Evolutionary conservation across 2,113 vertebrate genomes (phyloP).

Genomic region (Nesogale talazaci): DNA sequence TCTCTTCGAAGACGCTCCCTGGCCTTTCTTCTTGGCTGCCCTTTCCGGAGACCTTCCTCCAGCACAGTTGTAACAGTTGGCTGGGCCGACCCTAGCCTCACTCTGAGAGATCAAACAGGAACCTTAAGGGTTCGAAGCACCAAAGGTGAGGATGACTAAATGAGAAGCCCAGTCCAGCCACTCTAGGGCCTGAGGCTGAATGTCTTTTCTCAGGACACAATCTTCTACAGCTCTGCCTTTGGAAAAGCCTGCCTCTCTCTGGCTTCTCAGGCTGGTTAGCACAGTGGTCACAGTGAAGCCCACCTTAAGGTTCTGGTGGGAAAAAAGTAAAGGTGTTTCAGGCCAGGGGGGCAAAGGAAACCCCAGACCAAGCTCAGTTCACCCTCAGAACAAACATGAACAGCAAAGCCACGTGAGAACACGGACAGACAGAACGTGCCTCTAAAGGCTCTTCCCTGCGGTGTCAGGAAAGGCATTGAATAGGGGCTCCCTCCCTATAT

Average conservation of each 20-base stretch:
- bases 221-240: constrained; percentile 38
- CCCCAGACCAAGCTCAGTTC: neutral
- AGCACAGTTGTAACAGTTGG: constrained; percentile 8
- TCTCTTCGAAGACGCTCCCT: neutral
- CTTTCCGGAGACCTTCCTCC: neutral
- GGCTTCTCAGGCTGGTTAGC: neutral
- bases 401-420: neutral
- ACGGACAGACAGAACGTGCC: neutral
- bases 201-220: constrained; percentile 46
- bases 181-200: constrained; percentile 2
- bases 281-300: neutral
- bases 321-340: neutral
- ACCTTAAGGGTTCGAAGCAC: neutral
- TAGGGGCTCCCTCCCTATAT: neutral
- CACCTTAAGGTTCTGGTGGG: neutral
- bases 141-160: neutral
- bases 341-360: neutral
- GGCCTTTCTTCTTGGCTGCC: neutral
- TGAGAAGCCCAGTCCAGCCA: constrained; percentile 26
- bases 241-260: constrained; percentile 53
- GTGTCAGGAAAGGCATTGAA: neutral
- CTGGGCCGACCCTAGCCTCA: neutral
- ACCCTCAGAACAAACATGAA: neutral
- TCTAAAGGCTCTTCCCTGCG: neutral
- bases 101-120: constrained; percentile 30